phyloP scores from a whole-genome alignment of 2,797 vertebrate genomes.

The Clarias fuscus region DNA sequence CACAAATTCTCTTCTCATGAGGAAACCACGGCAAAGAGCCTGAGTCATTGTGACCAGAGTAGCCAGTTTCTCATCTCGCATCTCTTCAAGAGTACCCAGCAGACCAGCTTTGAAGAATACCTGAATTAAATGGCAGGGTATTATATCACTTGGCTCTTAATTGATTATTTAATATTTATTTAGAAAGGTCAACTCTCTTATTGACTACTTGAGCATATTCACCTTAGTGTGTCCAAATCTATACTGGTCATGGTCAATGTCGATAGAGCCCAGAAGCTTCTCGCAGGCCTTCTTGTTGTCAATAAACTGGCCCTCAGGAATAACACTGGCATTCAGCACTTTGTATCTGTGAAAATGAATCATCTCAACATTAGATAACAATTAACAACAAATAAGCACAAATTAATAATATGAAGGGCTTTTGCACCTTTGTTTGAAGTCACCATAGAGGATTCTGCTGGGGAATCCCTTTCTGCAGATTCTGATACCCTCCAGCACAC shows the following conservation, averaged over 20 bases:
- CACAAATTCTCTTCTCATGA: slow-evolving; percentile 81
- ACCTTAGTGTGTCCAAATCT: slow-evolving; percentile 75
- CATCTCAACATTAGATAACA: not conserved
- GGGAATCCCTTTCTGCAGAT: slow-evolving; percentile 86
- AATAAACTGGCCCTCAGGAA: slow-evolving; percentile 88
- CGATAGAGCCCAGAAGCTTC: slow-evolving; percentile 86
- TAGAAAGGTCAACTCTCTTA: not conserved
- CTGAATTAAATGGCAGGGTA: slow-evolving; percentile 55
- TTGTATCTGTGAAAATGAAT: slow-evolving; percentile 69
- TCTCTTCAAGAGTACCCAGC: slow-evolving; percentile 80
- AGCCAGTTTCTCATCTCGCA: slow-evolving; percentile 83
- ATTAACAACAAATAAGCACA: not conserved
- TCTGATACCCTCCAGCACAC: slow-evolving; percentile 87
- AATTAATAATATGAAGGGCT: not conserved
- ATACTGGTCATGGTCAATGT: slow-evolving; percentile 83
- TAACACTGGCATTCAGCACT: slow-evolving; percentile 84
- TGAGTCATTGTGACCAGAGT: slow-evolving; percentile 78
- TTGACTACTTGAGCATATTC: not conserved
- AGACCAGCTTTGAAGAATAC: slow-evolving; percentile 88
- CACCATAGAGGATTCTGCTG: slow-evolving; percentile 80
- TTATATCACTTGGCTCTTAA: not conserved
- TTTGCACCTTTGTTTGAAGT: slow-evolving; percentile 81
- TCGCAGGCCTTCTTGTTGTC: slow-evolving; percentile 89
- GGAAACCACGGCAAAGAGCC: slow-evolving; percentile 75
- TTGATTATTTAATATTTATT: not conserved